Evolutionary conservation across 2,797 vertebrate species (phyloP), one percentile per base, ranked within the genome.

Genomic region (Spinus pinus): DNA sequence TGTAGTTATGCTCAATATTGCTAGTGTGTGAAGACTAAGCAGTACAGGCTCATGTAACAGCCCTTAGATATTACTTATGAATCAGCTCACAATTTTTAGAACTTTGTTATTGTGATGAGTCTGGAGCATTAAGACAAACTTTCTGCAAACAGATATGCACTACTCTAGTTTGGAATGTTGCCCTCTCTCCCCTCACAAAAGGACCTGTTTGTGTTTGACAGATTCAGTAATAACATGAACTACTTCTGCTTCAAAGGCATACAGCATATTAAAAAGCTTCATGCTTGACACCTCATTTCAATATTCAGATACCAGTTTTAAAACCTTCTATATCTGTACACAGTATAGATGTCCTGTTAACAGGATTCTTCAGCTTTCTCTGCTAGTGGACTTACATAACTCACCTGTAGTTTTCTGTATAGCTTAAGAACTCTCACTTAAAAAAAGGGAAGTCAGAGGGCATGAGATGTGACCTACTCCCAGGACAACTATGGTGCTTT

Each of bases 31-130:
- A 96, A 96, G 96, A 97, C 96, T 94, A 96, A 97, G 97, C 94
- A 96, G 90, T 97, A 97, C 95, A 97, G 97, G 96, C 95, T 97
- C 96, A 97, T 86, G 42, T 97, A 95, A 96, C 97, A 97, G 97
- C 97, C 97, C 97, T 97, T 96, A 97, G 97, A 98, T 97, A 98
- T 93, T 86, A 95, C 95, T 97, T 81, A 98, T 91, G 96, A 94
- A 97, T 91, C 97, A 97, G 97, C 96, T 98, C 96, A 97, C 95
- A 94, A 97, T 97, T 97, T 98, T 90, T 81, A 92, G 80, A 95
- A 91, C 71, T 67, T 77, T 37, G 71, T 71, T 90, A 86, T 86
- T 94, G 90, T 95, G 95, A 94, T 95, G 92, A 97, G 88, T 95
- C 88, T 90, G 88, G 33, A 95, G 95, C 94, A 88, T 96, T 88